Evolutionary conservation across 1,140 invertebrate genomes (phyloP).

Genomic region (Drosophila nikananu): DNA sequence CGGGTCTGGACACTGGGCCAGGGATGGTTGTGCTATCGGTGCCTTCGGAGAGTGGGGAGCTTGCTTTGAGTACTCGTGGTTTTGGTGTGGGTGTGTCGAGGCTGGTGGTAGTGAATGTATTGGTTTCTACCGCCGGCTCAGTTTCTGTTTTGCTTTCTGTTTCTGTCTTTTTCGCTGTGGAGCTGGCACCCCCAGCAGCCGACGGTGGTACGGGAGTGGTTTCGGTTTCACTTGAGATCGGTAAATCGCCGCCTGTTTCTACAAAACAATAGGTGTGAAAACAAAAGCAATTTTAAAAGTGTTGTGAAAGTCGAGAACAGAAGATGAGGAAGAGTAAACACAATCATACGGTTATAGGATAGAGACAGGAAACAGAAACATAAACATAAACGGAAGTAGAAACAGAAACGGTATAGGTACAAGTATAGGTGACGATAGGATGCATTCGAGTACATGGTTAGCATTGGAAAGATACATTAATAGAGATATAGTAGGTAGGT

Average conservation of each 20-base stretch:
- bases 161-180: slow-evolving; percentile 43
- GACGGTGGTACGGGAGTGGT: slow-evolving; percentile 81
- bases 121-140: slow-evolving; percentile 58
- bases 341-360: slow-evolving; percentile 42
- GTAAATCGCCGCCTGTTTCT: slow-evolving; percentile 84
- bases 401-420: slow-evolving; percentile 1
- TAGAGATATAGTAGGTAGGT: slow-evolving; percentile 52
- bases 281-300: slow-evolving; percentile 84
- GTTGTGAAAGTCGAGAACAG: slow-evolving; percentile 74
- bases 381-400: background rate
- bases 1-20: slow-evolving; percentile 57
- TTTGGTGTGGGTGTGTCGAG: slow-evolving; percentile 81
- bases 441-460: slow-evolving; percentile 45
- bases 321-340: slow-evolving; percentile 68
- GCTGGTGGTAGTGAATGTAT: slow-evolving; percentile 53
- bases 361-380: slow-evolving; percentile 23
- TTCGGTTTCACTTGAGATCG: slow-evolving; percentile 79
- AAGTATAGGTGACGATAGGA: slow-evolving; percentile 23
- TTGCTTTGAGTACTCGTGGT: slow-evolving; percentile 76
- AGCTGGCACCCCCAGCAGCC: slow-evolving; percentile 38
- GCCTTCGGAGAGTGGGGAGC: slow-evolving; percentile 70
- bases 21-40: slow-evolving; percentile 66
- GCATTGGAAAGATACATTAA: slow-evolving; percentile 42
- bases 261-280: slow-evolving; percentile 85
- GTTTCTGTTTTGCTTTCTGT: slow-evolving; percentile 40